These are phyloP conservation scores for Pteria penguin DNA, from an alignment of 2,888 invertebrate species.

Conservation along the genomic window DNA sequence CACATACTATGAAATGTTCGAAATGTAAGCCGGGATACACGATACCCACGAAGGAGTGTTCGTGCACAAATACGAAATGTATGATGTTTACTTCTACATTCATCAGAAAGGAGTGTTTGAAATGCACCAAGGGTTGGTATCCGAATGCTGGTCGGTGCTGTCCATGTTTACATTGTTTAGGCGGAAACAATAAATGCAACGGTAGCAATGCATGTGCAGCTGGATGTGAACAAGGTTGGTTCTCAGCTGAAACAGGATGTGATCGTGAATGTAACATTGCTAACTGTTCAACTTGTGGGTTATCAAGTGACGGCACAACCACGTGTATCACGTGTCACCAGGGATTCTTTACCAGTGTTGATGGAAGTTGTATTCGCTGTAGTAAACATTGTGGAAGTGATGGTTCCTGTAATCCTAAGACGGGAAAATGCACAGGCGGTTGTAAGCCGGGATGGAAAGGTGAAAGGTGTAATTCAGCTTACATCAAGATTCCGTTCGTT, in stretches of 20 bases:
- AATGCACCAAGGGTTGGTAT: conserved; percentile 18
- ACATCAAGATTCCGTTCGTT: not conserved
- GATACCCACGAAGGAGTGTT: conserved; percentile 20
- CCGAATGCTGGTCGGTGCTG: not conserved
- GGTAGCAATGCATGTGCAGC: not conserved
- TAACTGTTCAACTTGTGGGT: not conserved
- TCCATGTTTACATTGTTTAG: not conserved
- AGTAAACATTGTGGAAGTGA: conserved; percentile 16
- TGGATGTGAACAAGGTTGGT: not conserved
- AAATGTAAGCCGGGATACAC: conserved; percentile 13
- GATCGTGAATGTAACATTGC: not conserved
- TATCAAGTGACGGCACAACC: not conserved
- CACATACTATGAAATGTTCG: conserved; percentile 3
- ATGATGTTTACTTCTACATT: not conserved
- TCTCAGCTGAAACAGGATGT: not conserved
- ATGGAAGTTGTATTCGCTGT: not conserved
- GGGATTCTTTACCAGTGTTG: not conserved
- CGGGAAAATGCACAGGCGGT: conserved; percentile 24
- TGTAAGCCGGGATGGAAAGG: conserved; percentile 25
- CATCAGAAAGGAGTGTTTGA: not conserved
- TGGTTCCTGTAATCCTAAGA: not conserved
- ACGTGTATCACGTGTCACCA: not conserved
- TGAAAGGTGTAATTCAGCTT: conserved; percentile 7
- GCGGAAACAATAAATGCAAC: not conserved
- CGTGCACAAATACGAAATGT: conserved; percentile 25